These are phyloP conservation scores for Eleutherodactylus coqui DNA, from an alignment of 2,797 vertebrate species.

Conservation along the genomic window DNA sequence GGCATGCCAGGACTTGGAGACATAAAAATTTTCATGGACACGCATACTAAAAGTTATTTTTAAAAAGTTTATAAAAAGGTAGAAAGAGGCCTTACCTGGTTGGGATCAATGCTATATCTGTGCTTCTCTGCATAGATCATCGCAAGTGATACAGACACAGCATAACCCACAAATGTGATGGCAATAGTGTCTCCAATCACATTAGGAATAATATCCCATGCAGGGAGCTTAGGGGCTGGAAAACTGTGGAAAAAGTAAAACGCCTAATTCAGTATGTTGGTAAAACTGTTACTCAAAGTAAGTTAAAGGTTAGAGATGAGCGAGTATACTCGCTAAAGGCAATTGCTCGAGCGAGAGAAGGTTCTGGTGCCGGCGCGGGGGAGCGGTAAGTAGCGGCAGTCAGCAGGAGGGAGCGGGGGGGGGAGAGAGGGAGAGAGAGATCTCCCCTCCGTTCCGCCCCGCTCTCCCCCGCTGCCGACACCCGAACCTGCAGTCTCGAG, in stretches of 20 bases:
- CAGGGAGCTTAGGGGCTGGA: slow-evolving; percentile 81
- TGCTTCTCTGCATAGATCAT: slow-evolving; percentile 95
- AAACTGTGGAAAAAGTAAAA: slow-evolving; percentile 75
- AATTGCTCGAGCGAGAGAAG: too few relatives aligned
- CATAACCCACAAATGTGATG: slow-evolving; percentile 89
- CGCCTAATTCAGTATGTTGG: background rate
- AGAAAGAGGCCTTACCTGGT: slow-evolving; percentile 78
- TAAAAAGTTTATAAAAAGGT: background rate
- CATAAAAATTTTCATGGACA: background rate
- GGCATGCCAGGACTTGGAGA: background rate
- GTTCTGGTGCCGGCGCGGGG: too few relatives aligned
- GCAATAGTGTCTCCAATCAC: slow-evolving; percentile 87
- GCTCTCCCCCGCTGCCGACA: too few relatives aligned
- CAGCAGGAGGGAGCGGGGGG: too few relatives aligned
- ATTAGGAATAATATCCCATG: slow-evolving; percentile 80
- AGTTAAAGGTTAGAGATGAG: too few relatives aligned
- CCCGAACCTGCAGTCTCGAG: too few relatives aligned
- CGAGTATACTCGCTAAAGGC: too few relatives aligned
- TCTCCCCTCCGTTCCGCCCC: too few relatives aligned
- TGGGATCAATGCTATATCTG: slow-evolving; percentile 88
- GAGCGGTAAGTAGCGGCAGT: too few relatives aligned
- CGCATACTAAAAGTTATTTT: background rate
- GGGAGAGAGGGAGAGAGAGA: too few relatives aligned
- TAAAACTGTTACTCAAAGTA: background rate
- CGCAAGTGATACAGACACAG: slow-evolving; percentile 88